Percentiles rank a stretch among this genome's conserved stretches.
Evolutionary conservation across 2,113 vertebrate species (phyloP).

Genomic region (Synodontis membranacea): DNA sequence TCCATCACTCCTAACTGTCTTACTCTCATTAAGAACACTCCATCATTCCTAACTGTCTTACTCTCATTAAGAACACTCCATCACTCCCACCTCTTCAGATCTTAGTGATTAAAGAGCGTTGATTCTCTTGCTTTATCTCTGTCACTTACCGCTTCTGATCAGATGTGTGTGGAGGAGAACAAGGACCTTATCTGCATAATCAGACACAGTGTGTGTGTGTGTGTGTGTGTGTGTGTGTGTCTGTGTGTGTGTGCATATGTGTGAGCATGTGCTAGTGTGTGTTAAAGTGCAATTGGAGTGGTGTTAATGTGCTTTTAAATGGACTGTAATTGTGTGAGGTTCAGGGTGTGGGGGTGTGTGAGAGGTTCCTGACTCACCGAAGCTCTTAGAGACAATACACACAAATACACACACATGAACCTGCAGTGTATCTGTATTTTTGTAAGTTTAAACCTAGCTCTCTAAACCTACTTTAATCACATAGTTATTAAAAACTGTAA

Average conservation of each 20-base stretch:
- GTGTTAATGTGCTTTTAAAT: slow-evolving; percentile 52
- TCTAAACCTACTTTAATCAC: slow-evolving; percentile 27
- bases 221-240: slow-evolving; percentile 25
- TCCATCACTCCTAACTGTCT: background rate
- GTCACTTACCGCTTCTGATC: slow-evolving; percentile 8
- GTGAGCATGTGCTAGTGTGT: slow-evolving; percentile 20
- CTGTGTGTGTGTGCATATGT: slow-evolving; percentile 28
- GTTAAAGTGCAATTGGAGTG: slow-evolving; percentile 27
- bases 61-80: slow-evolving; percentile 6
- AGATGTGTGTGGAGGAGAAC: slow-evolving; percentile 18
- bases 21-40: background rate
- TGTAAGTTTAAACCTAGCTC: slow-evolving; percentile 44
- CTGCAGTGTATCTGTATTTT: background rate
- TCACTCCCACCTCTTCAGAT: background rate
- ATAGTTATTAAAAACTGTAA: slow-evolving; percentile 22
- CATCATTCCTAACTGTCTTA: background rate
- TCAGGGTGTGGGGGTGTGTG: slow-evolving; percentile 46
- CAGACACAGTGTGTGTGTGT: slow-evolving; percentile 33
- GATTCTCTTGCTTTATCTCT: background rate
- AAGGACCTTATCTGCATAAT: slow-evolving; percentile 40
- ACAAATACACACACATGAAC: background rate
- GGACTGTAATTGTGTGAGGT: slow-evolving; percentile 45
- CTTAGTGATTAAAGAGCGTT: background rate
- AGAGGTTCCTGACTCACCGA: slow-evolving; percentile 45
- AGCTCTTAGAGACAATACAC: slow-evolving; percentile 32